Evolutionary conservation across 35 echinoderm and acorn worm genomes (phyloP).

Genomic region (Chiridota heheva): DNA sequence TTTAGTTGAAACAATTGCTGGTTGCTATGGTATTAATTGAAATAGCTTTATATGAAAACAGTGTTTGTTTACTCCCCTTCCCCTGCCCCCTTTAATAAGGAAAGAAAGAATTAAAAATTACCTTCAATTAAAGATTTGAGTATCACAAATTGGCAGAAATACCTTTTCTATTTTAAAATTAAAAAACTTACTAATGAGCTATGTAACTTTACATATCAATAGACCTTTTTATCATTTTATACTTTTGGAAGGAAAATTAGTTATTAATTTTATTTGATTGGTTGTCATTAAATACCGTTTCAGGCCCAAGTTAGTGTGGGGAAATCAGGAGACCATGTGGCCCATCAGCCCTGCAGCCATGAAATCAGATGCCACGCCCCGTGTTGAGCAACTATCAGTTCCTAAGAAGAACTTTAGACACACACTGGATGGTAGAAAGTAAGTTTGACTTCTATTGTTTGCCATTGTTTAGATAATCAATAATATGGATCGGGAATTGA

Average conservation of each 20-base stretch:
- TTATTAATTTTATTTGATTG: neutral
- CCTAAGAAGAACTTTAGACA: slow-evolving; percentile 97
- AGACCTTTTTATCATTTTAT: neutral
- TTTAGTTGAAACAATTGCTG: too few species aligned
- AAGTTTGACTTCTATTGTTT: slow-evolving; percentile 32
- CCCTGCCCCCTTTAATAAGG: too few species aligned
- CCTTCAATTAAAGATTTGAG: neutral
- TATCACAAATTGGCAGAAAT: neutral
- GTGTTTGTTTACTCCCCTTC: too few species aligned
- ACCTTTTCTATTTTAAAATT: neutral
- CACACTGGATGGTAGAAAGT: slow-evolving; percentile 73
- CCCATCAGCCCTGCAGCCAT: slow-evolving; percentile 81
- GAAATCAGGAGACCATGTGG: slow-evolving; percentile 96
- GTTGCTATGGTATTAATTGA: too few species aligned
- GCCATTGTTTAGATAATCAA: neutral
- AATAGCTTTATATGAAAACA: too few species aligned
- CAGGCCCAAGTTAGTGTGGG: slow-evolving; percentile 96
- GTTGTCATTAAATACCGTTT: neutral
- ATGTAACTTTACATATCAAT: too few species aligned
- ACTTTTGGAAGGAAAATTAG: neutral
- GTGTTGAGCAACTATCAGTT: slow-evolving; percentile 64
- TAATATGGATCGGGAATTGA: neutral
- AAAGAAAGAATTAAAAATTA: too few species aligned
- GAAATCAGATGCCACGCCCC: slow-evolving; percentile 53
- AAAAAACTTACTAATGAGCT: neutral